Percentiles rank a stretch among this genome's conserved stretches.
Conservation (phyloP, 2,888 invertebrate species). For the Hirtodrosophila confusa region DNA sequence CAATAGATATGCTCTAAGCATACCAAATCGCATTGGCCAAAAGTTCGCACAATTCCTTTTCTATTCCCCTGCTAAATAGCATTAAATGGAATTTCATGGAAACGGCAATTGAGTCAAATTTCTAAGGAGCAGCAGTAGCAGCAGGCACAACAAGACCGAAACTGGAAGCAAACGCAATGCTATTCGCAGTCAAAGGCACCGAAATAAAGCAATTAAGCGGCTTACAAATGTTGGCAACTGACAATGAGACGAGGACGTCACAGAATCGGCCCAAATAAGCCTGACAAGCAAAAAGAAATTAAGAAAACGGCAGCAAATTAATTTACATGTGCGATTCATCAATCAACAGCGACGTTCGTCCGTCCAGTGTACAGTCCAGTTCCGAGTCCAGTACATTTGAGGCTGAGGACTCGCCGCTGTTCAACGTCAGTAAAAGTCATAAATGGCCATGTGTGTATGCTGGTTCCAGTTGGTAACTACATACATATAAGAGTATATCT, state of each 20-base stretch:
- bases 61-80: constrained; percentile 20
- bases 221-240: constrained; percentile 73
- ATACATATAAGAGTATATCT: constrained; percentile 9
- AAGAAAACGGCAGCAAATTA: constrained; percentile 78
- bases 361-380: constrained; percentile 24
- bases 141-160: not conserved
- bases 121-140: constrained; percentile 17
- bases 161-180: constrained; percentile 12
- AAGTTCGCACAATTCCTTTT: constrained; percentile 27
- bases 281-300: constrained; percentile 77
- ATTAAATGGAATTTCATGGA: constrained; percentile 24
- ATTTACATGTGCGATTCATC: constrained; percentile 81
- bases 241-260: constrained; percentile 49
- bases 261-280: constrained; percentile 58
- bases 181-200: constrained; percentile 48
- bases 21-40: constrained; percentile 34
- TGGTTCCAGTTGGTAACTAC: constrained; percentile 2
- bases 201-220: constrained; percentile 80
- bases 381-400: constrained; percentile 30
- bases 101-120: constrained; percentile 42
- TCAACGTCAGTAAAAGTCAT: constrained; percentile 69
- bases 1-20: constrained; percentile 4
- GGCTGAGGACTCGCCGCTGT: constrained; percentile 50
- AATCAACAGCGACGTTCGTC: constrained; percentile 55
- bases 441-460: constrained; percentile 41